Evolutionary conservation across 2,113 vertebrate species (phyloP).

Genomic region (Phaethornis superciliosus): DNA sequence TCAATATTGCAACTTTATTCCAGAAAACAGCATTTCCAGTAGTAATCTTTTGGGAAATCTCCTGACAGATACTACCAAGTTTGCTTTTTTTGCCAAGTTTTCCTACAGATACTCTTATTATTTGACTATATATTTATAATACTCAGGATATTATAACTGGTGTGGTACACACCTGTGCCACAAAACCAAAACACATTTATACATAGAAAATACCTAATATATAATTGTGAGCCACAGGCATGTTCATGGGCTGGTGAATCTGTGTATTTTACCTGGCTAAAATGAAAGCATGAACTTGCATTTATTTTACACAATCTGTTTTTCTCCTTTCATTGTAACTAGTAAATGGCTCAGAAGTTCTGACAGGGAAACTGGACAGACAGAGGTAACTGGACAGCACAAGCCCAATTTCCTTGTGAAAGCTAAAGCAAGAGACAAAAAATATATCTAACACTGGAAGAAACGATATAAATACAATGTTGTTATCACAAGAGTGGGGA

Average conservation of each 20-base stretch:
- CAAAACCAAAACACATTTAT: neutral
- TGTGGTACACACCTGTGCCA: neutral
- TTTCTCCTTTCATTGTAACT: neutral
- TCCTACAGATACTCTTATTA: neutral
- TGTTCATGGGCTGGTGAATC: rapidly evolving
- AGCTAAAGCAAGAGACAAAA: neutral
- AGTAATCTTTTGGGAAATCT: neutral
- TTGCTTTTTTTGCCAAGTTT: neutral
- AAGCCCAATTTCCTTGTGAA: neutral
- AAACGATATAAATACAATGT: neutral
- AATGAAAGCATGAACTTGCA: neutral
- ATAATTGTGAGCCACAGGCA: neutral
- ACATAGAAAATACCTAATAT: rapidly evolving
- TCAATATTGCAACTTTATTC: neutral
- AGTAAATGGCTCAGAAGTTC: neutral
- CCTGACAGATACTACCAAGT: neutral
- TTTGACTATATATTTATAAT: neutral
- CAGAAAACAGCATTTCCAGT: neutral
- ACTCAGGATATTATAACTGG: neutral
- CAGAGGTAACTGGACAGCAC: neutral
- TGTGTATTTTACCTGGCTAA: neutral
- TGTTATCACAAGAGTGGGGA: neutral
- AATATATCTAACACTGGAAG: neutral
- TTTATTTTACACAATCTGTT: neutral
- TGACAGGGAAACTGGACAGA: neutral